Conservation (phyloP, 2,888 invertebrate species). For the Sphaerophoria rueppellii region DNA sequence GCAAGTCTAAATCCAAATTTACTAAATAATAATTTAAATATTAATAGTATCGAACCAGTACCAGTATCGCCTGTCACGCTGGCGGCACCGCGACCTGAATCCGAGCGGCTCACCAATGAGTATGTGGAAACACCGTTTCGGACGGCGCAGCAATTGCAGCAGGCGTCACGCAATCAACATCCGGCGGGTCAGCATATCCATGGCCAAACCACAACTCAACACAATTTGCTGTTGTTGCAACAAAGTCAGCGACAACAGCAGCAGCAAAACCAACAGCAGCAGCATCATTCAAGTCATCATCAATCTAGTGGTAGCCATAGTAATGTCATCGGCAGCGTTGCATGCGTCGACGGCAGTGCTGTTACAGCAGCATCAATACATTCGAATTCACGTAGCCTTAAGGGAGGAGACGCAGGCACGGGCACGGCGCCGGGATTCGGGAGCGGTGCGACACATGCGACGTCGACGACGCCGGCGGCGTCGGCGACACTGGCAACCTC, state of each 20-base stretch:
- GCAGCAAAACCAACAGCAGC: conserved; percentile 75
- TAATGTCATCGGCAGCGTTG: conserved; percentile 74
- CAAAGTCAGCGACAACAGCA: conserved; percentile 82
- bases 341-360: conserved; percentile 49
- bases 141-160: conserved; percentile 82
- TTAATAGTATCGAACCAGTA: conserved; percentile 80
- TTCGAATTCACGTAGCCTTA: conserved; percentile 75
- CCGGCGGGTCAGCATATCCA: conserved; percentile 82
- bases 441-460: conserved; percentile 68
- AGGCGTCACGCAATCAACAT: conserved; percentile 82
- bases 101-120: conserved; percentile 93
- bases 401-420: conserved; percentile 69
- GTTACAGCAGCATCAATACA: conserved; percentile 74
- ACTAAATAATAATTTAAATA: conserved; percentile 75
- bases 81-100: conserved; percentile 91
- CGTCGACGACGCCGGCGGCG: conserved; percentile 76
- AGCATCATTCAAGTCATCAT: conserved; percentile 76
- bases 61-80: conserved; percentile 83
- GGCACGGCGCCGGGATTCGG: conserved; percentile 66
- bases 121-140: conserved; percentile 95
- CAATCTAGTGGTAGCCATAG: conserved; percentile 74
- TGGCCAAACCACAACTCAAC: conserved; percentile 83
- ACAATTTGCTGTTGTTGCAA: conserved; percentile 84
- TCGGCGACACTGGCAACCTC: conserved; percentile 74
- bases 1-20: conserved; percentile 76